Evolutionary conservation across 2,797 vertebrate genomes (phyloP), one percentile per base, ranked within the genome.

Genomic region (Apodemus agrarius): DNA sequence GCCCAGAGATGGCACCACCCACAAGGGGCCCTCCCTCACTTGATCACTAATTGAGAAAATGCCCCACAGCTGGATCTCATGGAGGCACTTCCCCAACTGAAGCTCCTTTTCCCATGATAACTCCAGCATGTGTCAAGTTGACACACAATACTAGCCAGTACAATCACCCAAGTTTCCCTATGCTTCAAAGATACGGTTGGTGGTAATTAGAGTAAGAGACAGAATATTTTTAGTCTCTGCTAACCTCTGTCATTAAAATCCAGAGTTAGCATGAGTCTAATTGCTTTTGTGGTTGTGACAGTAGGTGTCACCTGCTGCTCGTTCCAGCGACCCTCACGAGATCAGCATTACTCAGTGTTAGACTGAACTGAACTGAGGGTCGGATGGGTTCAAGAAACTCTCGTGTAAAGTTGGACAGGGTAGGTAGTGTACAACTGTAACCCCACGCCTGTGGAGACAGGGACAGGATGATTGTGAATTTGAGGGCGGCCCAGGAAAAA

Each of bases 241-340:
- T 91, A 91, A 83, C 22, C 43, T 61, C 80, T 90, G 9, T 90
- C 40, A 91, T 82, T 92, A 74, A 81, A 65, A 43, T 57, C 72
- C 82, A 81, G 95, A 78, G 85, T 59, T 91, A 75, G 72, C n/a
- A 89, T 79, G n/a, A 57, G 37, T 82, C 8, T 89, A 93, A 95
- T 96, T 95, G 90, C 59, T 37, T 57, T 40, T 88, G 54, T 81
- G 40, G 24, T 22, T 89, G 78, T 43, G 88, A 59, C 22, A 92
- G 72, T 72, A 82, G 91, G 26, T 11, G 29, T 52, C 24, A 67
- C 31, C 75, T 37, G 12, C 14, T 52, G 29, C 52, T 72, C 14
- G 14, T 63, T 69, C 69, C 74, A 31, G n/a, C 5, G 10, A 10
- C 26, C 76, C 10, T 40, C 93, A 54, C 6, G 31, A 89, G 75